Base-by-base conservation (phyloP, 2,113 vertebrate species). In the Nothoprocta perdicaria region DNA sequence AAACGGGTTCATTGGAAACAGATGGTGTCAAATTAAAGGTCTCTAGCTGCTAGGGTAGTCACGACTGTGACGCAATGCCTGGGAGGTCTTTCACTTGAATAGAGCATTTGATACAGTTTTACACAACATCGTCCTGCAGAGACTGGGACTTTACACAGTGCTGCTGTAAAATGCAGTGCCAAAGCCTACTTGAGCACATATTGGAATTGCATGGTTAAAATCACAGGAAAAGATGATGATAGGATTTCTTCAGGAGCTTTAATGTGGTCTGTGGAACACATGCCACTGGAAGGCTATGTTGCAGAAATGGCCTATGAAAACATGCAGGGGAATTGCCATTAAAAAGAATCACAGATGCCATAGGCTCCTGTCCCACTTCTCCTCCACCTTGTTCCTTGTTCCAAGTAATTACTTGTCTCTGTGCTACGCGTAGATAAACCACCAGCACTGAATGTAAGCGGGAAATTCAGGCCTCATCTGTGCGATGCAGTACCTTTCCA, bases 391-490 rank as follows among this genome's bases (percentile, higher is more conserved):
- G 67, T 69, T 92, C 60, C 68, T 83, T 8, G 16, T 92, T 94
- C 86, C 87, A 53, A 71, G 76, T 94, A 95, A 93, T 94, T 95
- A 73, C 89, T 80, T 87, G 69, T 85, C 68, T 79, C 89, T 24
- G 52, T 95, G 89, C 89, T 88, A 5, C 33, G 48, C 31, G 84
- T 68, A 94, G 91, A 91, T 96, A 95, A 96, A 95, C 43, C 35
- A n/a, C 60, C 33, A 6, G 43, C 11, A 10, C 55, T 6, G 61
- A 80, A 67, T 71, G 61, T 7, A 41, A 91, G 86, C 0, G 0
- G 38, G 66, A 89, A 80, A 83, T 91, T 90, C 13, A 0, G 61
- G 57, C 35, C 84, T 92, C 84, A 78, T 92, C 84, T 88, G 67
- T 67, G 55, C 26, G 4, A 11, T 13, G 50, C 4, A 0, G 66